Evolutionary conservation across 1,140 invertebrate genomes (phyloP).

Genomic region (Lasaia peninsularis): DNA sequence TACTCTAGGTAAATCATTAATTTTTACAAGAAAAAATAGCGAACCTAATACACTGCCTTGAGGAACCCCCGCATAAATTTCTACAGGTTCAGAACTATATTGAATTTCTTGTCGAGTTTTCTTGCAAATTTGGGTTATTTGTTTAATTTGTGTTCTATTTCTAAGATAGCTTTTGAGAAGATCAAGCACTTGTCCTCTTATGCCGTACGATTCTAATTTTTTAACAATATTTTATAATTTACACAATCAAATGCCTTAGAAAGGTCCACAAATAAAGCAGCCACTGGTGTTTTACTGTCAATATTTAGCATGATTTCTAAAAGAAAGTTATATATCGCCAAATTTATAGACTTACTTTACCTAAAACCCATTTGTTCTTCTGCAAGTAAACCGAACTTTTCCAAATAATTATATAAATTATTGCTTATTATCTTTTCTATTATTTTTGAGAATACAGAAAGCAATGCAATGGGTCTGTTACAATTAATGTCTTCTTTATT

Average conservation of each 20-base stretch:
- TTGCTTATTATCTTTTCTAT: constrained; percentile 21
- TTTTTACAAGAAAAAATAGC: constrained; percentile 16
- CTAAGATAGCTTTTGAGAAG: constrained; percentile 3
- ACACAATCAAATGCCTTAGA: constrained; percentile 11
- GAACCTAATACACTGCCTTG: constrained; percentile 17
- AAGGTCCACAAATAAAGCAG: constrained; percentile 8
- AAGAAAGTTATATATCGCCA: constrained; percentile 21
- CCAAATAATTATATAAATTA: constrained; percentile 15
- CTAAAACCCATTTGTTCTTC: constrained; percentile 22
- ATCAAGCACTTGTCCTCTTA: constrained; percentile 1
- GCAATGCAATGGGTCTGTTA: constrained; percentile 21
- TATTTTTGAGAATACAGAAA: constrained; percentile 21
- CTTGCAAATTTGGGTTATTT: constrained; percentile 10
- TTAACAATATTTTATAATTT: constrained; percentile 11
- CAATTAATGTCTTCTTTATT: constrained; percentile 17
- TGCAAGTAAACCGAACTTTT: constrained; percentile 16
- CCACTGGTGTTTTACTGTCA: constrained; percentile 1
- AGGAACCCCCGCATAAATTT: not conserved
- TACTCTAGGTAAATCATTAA: constrained; percentile 18
- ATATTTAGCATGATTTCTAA: constrained; percentile 7
- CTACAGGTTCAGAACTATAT: not conserved
- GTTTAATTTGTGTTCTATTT: constrained; percentile 14
- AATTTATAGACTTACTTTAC: constrained; percentile 22
- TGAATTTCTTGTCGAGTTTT: not conserved
- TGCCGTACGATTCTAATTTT: constrained; percentile 14